Percentiles rank a stretch among this genome's conserved stretches.
Evolutionary conservation across 2,113 vertebrate species (phyloP).

Genomic region (Nothoprocta pentlandii): DNA sequence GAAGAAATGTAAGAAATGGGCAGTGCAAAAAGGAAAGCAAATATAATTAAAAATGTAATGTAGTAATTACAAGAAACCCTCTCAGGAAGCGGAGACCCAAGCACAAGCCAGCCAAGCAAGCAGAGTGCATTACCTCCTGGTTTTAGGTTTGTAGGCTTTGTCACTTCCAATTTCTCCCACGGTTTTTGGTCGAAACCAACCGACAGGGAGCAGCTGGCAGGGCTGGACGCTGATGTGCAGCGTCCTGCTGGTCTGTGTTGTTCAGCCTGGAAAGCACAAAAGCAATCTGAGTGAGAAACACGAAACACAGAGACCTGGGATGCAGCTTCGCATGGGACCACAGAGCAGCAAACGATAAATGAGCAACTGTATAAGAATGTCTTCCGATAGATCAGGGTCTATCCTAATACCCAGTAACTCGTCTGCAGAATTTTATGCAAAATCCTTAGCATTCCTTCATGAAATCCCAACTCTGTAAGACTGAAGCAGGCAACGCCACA

Average conservation of each 20-base stretch:
- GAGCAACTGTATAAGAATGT: neutral
- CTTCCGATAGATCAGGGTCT: neutral
- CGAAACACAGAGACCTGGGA: neutral
- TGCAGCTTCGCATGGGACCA: neutral
- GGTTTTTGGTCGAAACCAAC: slow-evolving; percentile 73
- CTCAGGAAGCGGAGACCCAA: neutral
- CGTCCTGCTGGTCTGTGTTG: slow-evolving; percentile 10
- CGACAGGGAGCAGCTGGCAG: slow-evolving; percentile 68
- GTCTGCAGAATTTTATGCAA: neutral
- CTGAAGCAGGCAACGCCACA: neutral
- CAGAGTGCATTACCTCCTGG: neutral
- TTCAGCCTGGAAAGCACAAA: neutral
- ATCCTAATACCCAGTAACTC: neutral
- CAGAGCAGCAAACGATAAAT: neutral
- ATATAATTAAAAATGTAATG: slow-evolving; percentile 54
- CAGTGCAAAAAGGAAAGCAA: slow-evolving; percentile 31
- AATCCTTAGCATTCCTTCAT: neutral
- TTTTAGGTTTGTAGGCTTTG: slow-evolving; percentile 52
- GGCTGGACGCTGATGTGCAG: slow-evolving; percentile 52
- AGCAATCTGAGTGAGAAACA: slow-evolving; percentile 2
- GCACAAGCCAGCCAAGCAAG: slow-evolving; percentile 14
- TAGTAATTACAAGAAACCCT: neutral
- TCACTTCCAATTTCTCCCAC: slow-evolving; percentile 62
- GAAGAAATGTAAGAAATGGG: slow-evolving; percentile 7
- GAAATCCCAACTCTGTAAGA: neutral